These are phyloP conservation scores for Margarornis squamiger DNA, from an alignment of 2,797 vertebrate genomes.

Conservation along the genomic window DNA sequence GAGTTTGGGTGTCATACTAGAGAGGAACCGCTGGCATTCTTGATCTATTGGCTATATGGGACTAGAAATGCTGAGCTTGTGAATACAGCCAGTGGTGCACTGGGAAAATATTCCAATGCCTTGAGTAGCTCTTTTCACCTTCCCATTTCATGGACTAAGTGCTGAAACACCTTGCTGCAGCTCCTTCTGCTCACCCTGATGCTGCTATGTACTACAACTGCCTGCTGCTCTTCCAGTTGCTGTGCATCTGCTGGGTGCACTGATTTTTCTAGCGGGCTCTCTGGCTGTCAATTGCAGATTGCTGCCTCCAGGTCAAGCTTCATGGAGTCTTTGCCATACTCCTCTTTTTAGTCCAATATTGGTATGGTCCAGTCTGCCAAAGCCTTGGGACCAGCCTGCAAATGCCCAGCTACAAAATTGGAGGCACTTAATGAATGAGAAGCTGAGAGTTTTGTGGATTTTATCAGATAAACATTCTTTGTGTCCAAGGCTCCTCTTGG, in stretches of 20 bases:
- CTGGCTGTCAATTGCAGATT: accelerated
- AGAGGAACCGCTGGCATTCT: neutral
- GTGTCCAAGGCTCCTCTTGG: neutral
- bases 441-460: neutral
- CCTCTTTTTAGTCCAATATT: neutral
- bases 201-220: neutral
- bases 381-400: neutral
- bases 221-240: neutral
- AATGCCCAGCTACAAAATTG: neutral
- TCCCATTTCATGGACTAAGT: neutral
- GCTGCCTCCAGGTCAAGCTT: neutral
- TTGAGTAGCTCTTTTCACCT: neutral
- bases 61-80: neutral
- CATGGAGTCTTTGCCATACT: neutral
- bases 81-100: neutral
- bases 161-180: neutral
- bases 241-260: neutral
- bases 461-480: neutral
- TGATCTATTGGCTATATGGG: neutral
- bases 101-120: neutral
- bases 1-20: neutral
- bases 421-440: neutral
- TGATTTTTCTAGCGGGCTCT: neutral
- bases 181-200: neutral
- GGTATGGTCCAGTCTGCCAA: neutral